Evolutionary conservation across 2,113 vertebrate genomes (phyloP), one percentile per base, ranked within the genome.

Genomic region (Petrocephalus microphthalmus): DNA sequence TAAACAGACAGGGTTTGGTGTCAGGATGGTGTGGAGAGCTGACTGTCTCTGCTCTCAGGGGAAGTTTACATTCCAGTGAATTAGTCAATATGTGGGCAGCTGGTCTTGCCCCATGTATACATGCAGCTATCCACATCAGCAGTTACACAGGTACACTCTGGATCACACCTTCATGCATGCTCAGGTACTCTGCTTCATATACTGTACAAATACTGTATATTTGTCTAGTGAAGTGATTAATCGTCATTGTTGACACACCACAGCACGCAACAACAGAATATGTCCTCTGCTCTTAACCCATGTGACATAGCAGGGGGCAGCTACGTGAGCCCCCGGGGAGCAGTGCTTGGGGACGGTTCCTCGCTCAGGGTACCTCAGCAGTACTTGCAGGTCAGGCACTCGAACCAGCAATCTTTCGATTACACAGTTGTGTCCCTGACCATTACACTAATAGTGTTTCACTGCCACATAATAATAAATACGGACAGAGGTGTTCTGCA

Each of bases 41-140:
- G n/a, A 13, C 51, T 42, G 37, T 3, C 67, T 87, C 78, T 83
- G 82, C 49, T n/a, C 86, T 54, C 67, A 87, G 88, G 84, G 90
- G 64, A 88, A 89, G 91, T 92, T 93, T 91, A 90, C 92, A 95
- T 94, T 93, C 91, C 91, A 91, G 52, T 54, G 84, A 51, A 19
- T 82, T 45, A 51, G 90, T 89, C 47, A 85, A 91, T 85, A 91
- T 92, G 88, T 64, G 90, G 89, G 89, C 84, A 42, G 60, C 85
- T 54, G 78, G 88, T 51, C 83, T 5, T 90, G 86, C 88, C 52
- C 89, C 88, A 87, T 89, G 90, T 90, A 91, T 90, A 87, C 87
- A 37, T 91, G 88, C 67, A 57, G 25, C 78, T 85, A 53, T 88
- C 74, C 17, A 53, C 82, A 88, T 85, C 51, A 64, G 81, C 56